Evolutionary conservation across 2,113 vertebrate species (phyloP).

Genomic region (Podocnemis expansa): DNA sequence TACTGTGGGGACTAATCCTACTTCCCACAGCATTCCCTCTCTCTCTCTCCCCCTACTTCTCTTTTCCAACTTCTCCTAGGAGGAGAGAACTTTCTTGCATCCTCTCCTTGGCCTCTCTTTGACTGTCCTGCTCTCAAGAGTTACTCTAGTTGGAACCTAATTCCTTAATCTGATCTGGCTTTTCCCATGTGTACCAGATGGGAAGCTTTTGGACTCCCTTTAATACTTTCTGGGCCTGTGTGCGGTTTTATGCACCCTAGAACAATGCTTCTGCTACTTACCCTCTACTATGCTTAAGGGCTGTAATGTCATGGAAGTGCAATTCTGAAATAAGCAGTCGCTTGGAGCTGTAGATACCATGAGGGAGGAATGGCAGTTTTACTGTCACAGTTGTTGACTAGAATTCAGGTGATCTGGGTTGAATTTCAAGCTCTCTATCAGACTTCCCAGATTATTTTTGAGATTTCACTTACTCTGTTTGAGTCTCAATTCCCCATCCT

Average conservation of each 20-base stretch:
- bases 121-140: no score
- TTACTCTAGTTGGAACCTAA: no score
- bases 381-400: accelerated
- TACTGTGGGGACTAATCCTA: no score
- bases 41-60: no score
- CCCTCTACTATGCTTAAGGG: accelerated
- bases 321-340: not conserved
- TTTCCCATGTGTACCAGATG: no score
- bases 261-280: not conserved
- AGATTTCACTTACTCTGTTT: not conserved
- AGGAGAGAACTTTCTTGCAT: no score
- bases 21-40: no score
- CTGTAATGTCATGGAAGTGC: not conserved
- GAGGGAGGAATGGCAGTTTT: not conserved
- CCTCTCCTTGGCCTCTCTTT: no score
- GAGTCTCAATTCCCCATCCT: not conserved
- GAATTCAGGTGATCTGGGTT: not conserved
- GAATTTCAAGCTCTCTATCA: not conserved
- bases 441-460: not conserved
- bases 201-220: no score
- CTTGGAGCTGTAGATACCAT: not conserved
- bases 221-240: not conserved
- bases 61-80: no score
- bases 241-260: not conserved
- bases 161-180: no score